phyloP scores from a whole-genome alignment of 1,140 invertebrate species.

The Drosophila bocqueti region DNA sequence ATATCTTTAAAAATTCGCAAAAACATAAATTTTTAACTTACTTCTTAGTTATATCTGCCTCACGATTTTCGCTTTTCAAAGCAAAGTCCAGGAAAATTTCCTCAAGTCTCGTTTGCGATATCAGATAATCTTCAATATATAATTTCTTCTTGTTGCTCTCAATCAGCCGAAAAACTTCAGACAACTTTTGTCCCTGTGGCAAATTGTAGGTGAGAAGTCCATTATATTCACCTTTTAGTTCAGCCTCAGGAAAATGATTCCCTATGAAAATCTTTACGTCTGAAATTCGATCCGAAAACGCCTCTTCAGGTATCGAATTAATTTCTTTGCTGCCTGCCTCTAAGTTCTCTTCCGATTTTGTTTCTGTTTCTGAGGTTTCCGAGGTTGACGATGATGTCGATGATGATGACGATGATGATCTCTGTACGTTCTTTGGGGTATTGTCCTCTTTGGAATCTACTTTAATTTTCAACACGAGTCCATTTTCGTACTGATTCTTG shows the following conservation, averaged over 20 bases:
- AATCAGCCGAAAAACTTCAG: constrained; percentile 90
- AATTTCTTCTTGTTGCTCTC: constrained; percentile 87
- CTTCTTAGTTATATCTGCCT: background rate
- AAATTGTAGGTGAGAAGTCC: constrained; percentile 92
- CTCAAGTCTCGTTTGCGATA: constrained; percentile 93
- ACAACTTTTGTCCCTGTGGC: constrained; percentile 87
- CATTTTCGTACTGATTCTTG: constrained; percentile 89
- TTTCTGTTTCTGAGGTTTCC: background rate
- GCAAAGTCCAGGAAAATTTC: constrained; percentile 89
- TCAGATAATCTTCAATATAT: constrained; percentile 92
- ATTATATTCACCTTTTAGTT: constrained; percentile 89
- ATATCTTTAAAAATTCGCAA: no score
- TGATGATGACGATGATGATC: background rate
- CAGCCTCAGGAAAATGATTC: background rate
- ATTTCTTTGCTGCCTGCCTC: background rate
- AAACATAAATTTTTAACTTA: background rate
- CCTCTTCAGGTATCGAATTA: background rate
- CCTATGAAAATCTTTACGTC: constrained; percentile 21
- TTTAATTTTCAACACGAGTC: constrained; percentile 86
- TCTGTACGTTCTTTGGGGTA: background rate
- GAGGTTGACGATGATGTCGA: background rate
- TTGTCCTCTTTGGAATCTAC: no score
- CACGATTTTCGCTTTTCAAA: background rate
- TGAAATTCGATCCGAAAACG: background rate
- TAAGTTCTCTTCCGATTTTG: no score